A percentile compares a stretch with the other conserved stretches of the same genome.
Conservation (phyloP, 2,888 invertebrate species). For the Endomychus coccineus region DNA sequence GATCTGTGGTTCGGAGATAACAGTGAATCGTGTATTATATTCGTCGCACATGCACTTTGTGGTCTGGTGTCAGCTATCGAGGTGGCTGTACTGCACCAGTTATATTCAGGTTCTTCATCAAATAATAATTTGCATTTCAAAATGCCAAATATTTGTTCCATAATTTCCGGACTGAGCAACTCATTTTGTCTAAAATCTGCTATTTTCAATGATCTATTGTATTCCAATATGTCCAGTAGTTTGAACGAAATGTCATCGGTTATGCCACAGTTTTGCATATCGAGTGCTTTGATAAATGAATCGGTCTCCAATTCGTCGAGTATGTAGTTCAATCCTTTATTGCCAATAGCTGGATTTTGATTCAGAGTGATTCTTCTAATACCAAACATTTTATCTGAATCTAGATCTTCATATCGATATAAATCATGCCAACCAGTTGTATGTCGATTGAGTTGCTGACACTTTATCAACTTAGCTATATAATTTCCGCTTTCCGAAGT, state of each 20-base stretch:
- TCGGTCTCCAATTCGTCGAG: slow-evolving; percentile 67
- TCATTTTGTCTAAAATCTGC: slow-evolving; percentile 61
- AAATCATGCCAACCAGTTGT: slow-evolving; percentile 78
- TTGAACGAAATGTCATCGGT: slow-evolving; percentile 53
- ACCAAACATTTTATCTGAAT: slow-evolving; percentile 66
- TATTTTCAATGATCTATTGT: slow-evolving; percentile 60
- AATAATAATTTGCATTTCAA: slow-evolving; percentile 34
- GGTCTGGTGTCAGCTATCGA: not conserved
- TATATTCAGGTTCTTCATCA: slow-evolving; percentile 33
- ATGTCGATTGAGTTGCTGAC: slow-evolving; percentile 52
- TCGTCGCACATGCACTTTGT: not conserved
- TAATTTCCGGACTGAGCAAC: slow-evolving; percentile 27
- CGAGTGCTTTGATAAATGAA: slow-evolving; percentile 73
- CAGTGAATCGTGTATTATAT: not conserved
- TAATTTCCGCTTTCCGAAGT: slow-evolving; percentile 55
- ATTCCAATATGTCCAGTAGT: slow-evolving; percentile 53
- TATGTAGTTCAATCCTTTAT: slow-evolving; percentile 54
- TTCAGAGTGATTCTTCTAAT: slow-evolving; percentile 62
- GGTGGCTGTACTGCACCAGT: slow-evolving; percentile 35
- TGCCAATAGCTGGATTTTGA: slow-evolving; percentile 60
- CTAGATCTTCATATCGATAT: slow-evolving; percentile 66
- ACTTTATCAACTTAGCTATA: slow-evolving; percentile 59
- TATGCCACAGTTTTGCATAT: slow-evolving; percentile 68
- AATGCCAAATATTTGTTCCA: slow-evolving; percentile 35
- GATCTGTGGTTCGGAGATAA: not conserved